Percentiles rank a stretch among this genome's conserved stretches.
phyloP scores from a whole-genome alignment of 1,140 invertebrate genomes.

The Caerostris darwini region DNA sequence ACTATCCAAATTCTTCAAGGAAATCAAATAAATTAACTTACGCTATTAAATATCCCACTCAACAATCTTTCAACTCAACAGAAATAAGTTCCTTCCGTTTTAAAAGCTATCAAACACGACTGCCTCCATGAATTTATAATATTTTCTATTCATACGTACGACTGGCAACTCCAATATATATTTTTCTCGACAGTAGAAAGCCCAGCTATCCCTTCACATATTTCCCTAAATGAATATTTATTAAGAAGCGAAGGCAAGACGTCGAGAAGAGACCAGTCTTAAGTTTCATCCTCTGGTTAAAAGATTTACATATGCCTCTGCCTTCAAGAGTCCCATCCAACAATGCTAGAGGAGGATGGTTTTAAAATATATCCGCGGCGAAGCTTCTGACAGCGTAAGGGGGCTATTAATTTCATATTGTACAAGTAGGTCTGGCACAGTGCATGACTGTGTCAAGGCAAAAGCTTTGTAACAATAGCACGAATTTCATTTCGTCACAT shows the following conservation, averaged over 20 bases:
- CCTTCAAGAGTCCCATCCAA: constrained; percentile 13
- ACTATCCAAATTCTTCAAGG: neutral
- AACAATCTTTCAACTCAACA: neutral
- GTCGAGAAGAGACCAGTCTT: neutral
- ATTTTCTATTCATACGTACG: neutral
- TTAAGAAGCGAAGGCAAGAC: neutral
- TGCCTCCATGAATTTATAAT: neutral
- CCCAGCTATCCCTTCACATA: neutral
- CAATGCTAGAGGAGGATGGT: neutral
- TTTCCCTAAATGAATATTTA: constrained; percentile 6
- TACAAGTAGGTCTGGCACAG: neutral
- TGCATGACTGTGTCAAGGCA: neutral
- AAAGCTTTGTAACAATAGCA: neutral
- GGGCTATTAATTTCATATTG: constrained; percentile 7
- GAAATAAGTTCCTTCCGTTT: neutral
- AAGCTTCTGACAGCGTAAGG: neutral
- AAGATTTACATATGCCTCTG: neutral
- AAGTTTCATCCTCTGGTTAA: neutral
- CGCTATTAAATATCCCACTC: neutral
- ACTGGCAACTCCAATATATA: neutral
- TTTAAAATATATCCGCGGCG: neutral
- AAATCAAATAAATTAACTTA: neutral
- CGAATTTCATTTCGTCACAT: neutral
- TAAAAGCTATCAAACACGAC: neutral
- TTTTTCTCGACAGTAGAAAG: constrained; percentile 8